A percentile compares a stretch with the other conserved stretches of the same genome.
Conservation (phyloP, 2,888 invertebrate species). For the Perithous albicinctus region DNA sequence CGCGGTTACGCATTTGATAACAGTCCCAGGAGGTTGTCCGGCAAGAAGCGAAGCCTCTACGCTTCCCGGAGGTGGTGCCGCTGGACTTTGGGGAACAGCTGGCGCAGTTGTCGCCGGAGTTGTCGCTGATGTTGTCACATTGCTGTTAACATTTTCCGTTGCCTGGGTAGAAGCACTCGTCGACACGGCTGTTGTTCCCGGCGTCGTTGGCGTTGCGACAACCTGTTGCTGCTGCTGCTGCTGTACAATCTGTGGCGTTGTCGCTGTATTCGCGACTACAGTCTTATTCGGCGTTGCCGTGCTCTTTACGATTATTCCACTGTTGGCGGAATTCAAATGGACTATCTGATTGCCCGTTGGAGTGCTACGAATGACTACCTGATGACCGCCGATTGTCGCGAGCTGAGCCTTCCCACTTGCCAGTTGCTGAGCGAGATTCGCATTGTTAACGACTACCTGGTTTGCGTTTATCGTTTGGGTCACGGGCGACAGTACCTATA, state of each 20-base stretch:
- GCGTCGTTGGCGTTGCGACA: constrained; percentile 58
- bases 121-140: constrained; percentile 60
- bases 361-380: constrained; percentile 90
- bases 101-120: constrained; percentile 76
- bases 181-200: constrained; percentile 65
- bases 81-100: constrained; percentile 60
- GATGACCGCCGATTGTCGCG: constrained; percentile 94
- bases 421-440: constrained; percentile 91
- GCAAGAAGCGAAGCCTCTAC: constrained; percentile 90
- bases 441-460: constrained; percentile 92
- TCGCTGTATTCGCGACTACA: constrained; percentile 70
- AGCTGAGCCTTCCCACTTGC: constrained; percentile 93
- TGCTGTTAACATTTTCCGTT: constrained; percentile 60
- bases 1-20: constrained; percentile 94
- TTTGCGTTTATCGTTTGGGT: constrained; percentile 84
- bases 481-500: constrained; percentile 84
- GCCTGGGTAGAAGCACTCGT: constrained; percentile 54
- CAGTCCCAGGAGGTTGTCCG: constrained; percentile 94
- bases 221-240: constrained; percentile 66
- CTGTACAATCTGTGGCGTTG: constrained; percentile 74
- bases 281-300: constrained; percentile 73
- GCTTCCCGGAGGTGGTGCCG: constrained; percentile 84
- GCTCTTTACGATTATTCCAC: constrained; percentile 80
- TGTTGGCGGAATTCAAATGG: constrained; percentile 80
- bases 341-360: constrained; percentile 93